Evolutionary conservation across 1,140 invertebrate species (phyloP), one percentile per base, ranked within the genome.

Genomic region (Lamellibrachia luymesi): DNA sequence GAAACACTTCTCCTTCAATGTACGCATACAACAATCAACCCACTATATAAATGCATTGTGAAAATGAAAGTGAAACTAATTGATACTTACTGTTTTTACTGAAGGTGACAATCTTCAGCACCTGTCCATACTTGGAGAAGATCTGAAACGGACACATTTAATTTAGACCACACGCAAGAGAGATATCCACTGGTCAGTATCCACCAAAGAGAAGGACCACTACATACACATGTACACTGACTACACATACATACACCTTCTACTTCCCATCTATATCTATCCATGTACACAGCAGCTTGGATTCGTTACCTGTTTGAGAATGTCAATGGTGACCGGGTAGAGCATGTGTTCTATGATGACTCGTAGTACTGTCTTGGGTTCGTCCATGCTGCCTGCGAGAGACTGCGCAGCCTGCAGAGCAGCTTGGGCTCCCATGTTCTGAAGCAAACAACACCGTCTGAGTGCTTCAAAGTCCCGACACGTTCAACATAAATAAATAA

Each of bases 281-380:
- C 38, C 38, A 38, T 38, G 92, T 64, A 64, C 25, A 25, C 56
- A n/a, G n/a, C 8, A 4, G 64, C 13, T 80, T 17, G 92, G 17
- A 38, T 10, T 38, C 51, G 91, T 93, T 13, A 94, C 94, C 94
- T 93, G 91, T 91, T 99, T 98, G 93, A 99, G 97, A 92, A 99
- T 98, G 96, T 99, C 99, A 95, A 99, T 97, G 64, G 98, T 98
- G 94, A 99, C 99, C 22, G 99, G 99, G 96, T 99, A 99, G 93
- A 99, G 97, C 98, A 99, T 98, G 96, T 99, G 98, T 96, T 99
- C 99, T 94, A 99, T 94, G 96, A 99, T 99, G 92, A 99, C 99
- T 93, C 99, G 97, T 90, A 99, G 97, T 92, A 99, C 99, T 50
- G 99, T 99, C 96, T 99, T 99, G 91, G 98, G 98, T 93, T 98